phyloP scores from a whole-genome alignment of 2,113 vertebrate species.

The Hemicordylus capensis region DNA sequence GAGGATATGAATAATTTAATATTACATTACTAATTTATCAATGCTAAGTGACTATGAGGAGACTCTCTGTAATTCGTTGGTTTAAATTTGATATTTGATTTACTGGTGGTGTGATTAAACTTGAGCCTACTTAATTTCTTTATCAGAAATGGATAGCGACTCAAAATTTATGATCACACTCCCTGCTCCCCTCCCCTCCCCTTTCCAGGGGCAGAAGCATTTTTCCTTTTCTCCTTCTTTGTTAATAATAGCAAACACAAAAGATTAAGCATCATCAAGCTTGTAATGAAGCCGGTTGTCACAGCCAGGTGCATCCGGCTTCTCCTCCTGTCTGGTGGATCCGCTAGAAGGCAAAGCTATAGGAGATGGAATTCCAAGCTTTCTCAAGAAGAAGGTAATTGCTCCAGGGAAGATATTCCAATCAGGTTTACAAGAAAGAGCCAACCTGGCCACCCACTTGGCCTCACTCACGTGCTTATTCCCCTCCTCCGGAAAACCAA shows the following conservation, averaged over 20 bases:
- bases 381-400: slow-evolving; percentile 15
- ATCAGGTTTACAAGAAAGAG: slow-evolving; percentile 1
- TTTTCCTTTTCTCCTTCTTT: slow-evolving; percentile 50
- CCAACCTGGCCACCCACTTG: accelerated
- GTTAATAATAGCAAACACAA: slow-evolving; percentile 51
- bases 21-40: slow-evolving; percentile 87
- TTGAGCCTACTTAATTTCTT: slow-evolving; percentile 72
- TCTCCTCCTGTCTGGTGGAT: slow-evolving; percentile 25
- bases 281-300: slow-evolving; percentile 65
- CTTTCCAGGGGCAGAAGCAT: slow-evolving; percentile 45
- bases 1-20: slow-evolving; percentile 86
- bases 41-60: slow-evolving; percentile 80
- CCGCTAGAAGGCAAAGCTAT: slow-evolving; percentile 46
- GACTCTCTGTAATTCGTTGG: slow-evolving; percentile 80
- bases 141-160: slow-evolving; percentile 66
- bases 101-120: slow-evolving; percentile 74
- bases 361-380: slow-evolving; percentile 5
- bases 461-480: neutral
- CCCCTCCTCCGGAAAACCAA: neutral
- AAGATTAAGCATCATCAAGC: slow-evolving; percentile 56
- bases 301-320: slow-evolving; percentile 38
- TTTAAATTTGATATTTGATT: slow-evolving; percentile 84
- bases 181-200: neutral
- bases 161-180: slow-evolving; percentile 27
- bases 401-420: neutral